These are phyloP conservation scores for Drosophila ercepeae DNA, from an alignment of 1,140 invertebrate species.

Conservation along the genomic window DNA sequence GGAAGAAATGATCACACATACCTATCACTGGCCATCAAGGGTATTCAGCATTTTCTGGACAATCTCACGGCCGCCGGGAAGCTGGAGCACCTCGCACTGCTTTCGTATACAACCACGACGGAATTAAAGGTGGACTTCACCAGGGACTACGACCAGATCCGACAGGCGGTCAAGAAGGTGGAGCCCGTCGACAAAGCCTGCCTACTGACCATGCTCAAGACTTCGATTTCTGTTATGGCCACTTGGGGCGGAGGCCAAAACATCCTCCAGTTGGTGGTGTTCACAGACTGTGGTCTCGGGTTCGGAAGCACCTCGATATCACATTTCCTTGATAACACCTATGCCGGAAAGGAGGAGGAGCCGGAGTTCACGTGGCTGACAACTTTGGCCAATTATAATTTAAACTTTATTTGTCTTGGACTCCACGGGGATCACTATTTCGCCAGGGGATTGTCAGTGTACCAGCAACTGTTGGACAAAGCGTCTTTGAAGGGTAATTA, in stretches of 20 bases:
- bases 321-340: conserved; percentile 47
- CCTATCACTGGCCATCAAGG: conserved; percentile 91
- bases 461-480: conserved; percentile 73
- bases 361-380: conserved; percentile 87
- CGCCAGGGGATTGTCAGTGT: conserved; percentile 69
- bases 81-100: conserved; percentile 95
- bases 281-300: conserved; percentile 79
- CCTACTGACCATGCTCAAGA: conserved; percentile 67
- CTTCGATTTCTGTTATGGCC: conserved; percentile 61
- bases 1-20: conserved; percentile 86
- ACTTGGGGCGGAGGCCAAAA: conserved; percentile 80
- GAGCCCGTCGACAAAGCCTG: conserved; percentile 73
- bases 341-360: conserved; percentile 53
- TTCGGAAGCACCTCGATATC: conserved; percentile 73
- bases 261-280: conserved; percentile 68
- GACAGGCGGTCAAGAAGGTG: conserved; percentile 77
- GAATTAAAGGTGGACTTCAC: conserved; percentile 85
- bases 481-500: conserved; percentile 58
- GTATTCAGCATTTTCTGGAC: conserved; percentile 93
- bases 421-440: conserved; percentile 84
- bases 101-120: conserved; percentile 92
- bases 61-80: conserved; percentile 92
- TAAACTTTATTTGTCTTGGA: conserved; percentile 89
- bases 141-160: conserved; percentile 76
- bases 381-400: conserved; percentile 90